Conservation (phyloP, 2,113 vertebrate genomes). For the Hypomesus transpacificus region DNA sequence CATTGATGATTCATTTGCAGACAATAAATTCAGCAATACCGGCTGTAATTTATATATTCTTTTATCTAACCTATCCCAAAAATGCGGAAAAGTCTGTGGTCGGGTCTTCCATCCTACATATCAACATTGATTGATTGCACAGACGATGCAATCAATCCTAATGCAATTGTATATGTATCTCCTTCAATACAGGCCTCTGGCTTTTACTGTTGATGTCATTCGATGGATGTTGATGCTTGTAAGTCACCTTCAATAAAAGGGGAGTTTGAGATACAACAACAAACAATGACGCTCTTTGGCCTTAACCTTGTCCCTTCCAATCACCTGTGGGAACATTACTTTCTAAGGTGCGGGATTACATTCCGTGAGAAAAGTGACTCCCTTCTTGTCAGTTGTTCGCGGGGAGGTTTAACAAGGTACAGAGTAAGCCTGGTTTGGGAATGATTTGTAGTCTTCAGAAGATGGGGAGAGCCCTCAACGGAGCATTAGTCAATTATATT, state of each 20-base stretch:
- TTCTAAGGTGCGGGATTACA: conserved; percentile 22
- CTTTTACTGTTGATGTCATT: conserved; percentile 28
- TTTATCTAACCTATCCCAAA: not conserved
- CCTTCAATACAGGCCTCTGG: conserved; percentile 29
- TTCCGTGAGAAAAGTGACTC: conserved; percentile 28
- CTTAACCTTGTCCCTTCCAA: conserved; percentile 29
- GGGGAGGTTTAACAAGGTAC: conserved; percentile 20
- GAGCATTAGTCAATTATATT: not conserved
- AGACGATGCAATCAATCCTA: not conserved
- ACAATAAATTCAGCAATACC: too few species aligned
- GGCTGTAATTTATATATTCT: not conserved
- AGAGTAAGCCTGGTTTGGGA: not conserved
- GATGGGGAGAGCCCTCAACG: not conserved
- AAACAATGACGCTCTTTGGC: conserved; percentile 47
- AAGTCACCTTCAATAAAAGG: conserved; percentile 55
- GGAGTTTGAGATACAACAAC: conserved; percentile 44
- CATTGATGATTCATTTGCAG: too few species aligned
- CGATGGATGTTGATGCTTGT: conserved; percentile 42
- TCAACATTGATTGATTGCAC: too few species aligned
- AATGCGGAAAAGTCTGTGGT: conserved; percentile 7
- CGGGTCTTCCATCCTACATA: conserved; percentile 26
- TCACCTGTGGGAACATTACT: conserved; percentile 22
- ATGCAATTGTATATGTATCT: conserved; percentile 23
- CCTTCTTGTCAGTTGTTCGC: conserved; percentile 28
- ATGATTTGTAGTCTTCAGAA: conserved; percentile 16